Conservation (phyloP, 1,140 invertebrate genomes). For the Hypsibius dujardini region DNA sequence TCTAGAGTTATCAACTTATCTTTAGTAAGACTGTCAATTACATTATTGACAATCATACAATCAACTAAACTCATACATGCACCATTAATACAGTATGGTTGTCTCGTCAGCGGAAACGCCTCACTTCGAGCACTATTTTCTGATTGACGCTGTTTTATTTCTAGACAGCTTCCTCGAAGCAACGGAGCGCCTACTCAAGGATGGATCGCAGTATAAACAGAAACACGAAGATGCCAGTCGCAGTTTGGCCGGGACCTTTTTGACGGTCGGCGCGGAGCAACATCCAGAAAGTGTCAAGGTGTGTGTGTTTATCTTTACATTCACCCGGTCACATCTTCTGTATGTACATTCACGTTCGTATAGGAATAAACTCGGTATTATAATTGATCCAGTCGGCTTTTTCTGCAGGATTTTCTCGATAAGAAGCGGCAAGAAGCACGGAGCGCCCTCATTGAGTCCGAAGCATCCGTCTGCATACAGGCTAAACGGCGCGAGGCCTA, state of each 20-base stretch:
- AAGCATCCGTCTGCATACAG: background rate
- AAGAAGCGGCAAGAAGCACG: background rate
- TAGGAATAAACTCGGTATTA: background rate
- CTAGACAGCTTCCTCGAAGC: background rate
- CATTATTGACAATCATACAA: no score
- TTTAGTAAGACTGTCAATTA: no score
- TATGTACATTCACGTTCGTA: background rate
- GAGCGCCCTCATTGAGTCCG: background rate
- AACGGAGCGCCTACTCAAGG: background rate
- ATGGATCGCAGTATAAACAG: background rate
- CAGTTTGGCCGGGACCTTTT: background rate
- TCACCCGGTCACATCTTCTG: background rate
- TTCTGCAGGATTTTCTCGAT: slow-evolving; percentile 13
- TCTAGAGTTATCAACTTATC: no score
- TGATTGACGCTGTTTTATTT: no score
- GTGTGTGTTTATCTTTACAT: background rate
- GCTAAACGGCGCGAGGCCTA: background rate
- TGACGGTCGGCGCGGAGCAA: background rate
- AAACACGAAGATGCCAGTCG: background rate
- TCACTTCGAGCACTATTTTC: no score
- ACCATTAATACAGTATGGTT: no score
- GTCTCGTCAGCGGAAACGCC: no score
- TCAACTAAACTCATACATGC: no score
- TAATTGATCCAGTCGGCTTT: no score
- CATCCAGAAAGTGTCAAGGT: slow-evolving; percentile 14